phyloP scores from a whole-genome alignment of 1,140 invertebrate species.

The Leptoteleia sp. region DNA sequence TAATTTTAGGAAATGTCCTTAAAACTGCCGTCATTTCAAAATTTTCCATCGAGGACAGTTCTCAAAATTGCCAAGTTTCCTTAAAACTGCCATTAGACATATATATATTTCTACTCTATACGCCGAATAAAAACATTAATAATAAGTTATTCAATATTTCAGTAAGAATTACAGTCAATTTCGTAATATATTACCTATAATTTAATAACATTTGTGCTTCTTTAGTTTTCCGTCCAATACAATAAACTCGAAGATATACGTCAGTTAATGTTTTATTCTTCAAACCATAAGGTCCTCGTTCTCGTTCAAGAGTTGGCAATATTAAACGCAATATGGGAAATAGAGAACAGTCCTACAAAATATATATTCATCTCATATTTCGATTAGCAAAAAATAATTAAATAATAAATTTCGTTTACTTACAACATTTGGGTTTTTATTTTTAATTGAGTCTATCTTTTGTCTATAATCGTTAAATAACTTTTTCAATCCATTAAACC shows the following conservation, averaged over 20 bases:
- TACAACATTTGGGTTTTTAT: slow-evolving; percentile 65
- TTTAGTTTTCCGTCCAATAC: slow-evolving; percentile 84
- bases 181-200: slow-evolving; percentile 78
- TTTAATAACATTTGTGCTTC: slow-evolving; percentile 86
- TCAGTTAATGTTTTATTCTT: slow-evolving; percentile 85
- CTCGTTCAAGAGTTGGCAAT: slow-evolving; percentile 85
- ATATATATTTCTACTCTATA: too few species aligned
- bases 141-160: too few species aligned
- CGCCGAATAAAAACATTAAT: too few species aligned
- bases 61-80: too few species aligned
- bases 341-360: slow-evolving; percentile 81
- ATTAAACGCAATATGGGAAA: slow-evolving; percentile 88
- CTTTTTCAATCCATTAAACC: slow-evolving; percentile 79
- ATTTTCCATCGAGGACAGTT: too few species aligned
- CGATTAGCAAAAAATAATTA: too few species aligned
- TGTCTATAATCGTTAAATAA: slow-evolving; percentile 82
- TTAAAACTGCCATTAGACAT: too few species aligned
- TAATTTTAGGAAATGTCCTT: too few species aligned
- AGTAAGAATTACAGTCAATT: too few species aligned
- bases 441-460: slow-evolving; percentile 67
- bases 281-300: slow-evolving; percentile 85
- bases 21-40: too few species aligned
- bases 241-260: slow-evolving; percentile 86
- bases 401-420: slow-evolving; percentile 12
- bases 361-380: not conserved